Evolutionary conservation across 2,888 invertebrate species (phyloP).

Genomic region (Himalopsyche kuldschensis): DNA sequence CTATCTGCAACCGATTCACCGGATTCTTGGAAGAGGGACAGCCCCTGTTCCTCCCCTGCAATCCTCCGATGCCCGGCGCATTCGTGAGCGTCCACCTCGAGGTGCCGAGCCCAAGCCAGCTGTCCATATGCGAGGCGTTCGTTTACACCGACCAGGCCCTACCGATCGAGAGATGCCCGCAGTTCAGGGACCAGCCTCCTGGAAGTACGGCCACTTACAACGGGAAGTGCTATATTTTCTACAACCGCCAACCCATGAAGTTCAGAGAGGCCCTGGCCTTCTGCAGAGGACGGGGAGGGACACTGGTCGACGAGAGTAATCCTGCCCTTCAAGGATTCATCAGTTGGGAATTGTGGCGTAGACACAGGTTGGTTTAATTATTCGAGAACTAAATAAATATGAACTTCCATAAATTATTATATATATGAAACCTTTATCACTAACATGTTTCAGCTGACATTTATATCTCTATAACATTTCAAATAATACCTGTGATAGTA

Average conservation of each 20-base stretch:
- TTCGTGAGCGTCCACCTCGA: slow-evolving; percentile 92
- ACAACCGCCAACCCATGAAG: slow-evolving; percentile 79
- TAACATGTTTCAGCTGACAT: background rate
- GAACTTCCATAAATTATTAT: too few species aligned
- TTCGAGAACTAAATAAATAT: background rate
- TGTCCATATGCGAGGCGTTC: slow-evolving; percentile 91
- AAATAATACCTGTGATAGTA: background rate
- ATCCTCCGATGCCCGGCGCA: slow-evolving; percentile 93
- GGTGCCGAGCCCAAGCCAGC: slow-evolving; percentile 69
- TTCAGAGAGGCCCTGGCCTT: slow-evolving; percentile 80
- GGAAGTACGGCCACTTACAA: slow-evolving; percentile 93
- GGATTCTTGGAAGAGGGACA: slow-evolving; percentile 87
- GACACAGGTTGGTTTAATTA: slow-evolving; percentile 67
- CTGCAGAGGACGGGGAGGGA: slow-evolving; percentile 80
- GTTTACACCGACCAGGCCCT: slow-evolving; percentile 91
- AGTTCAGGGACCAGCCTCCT: slow-evolving; percentile 89
- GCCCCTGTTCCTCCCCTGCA: slow-evolving; percentile 88
- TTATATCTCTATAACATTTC: too few species aligned
- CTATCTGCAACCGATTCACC: slow-evolving; percentile 87
- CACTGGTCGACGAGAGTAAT: slow-evolving; percentile 88
- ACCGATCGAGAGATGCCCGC: slow-evolving; percentile 89
- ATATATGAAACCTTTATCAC: too few species aligned
- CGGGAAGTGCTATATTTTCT: slow-evolving; percentile 93
- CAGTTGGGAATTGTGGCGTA: slow-evolving; percentile 91
- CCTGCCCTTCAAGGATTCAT: slow-evolving; percentile 92